phyloP scores from a whole-genome alignment of 2,113 vertebrate genomes.

The Synchiropus splendidus region DNA sequence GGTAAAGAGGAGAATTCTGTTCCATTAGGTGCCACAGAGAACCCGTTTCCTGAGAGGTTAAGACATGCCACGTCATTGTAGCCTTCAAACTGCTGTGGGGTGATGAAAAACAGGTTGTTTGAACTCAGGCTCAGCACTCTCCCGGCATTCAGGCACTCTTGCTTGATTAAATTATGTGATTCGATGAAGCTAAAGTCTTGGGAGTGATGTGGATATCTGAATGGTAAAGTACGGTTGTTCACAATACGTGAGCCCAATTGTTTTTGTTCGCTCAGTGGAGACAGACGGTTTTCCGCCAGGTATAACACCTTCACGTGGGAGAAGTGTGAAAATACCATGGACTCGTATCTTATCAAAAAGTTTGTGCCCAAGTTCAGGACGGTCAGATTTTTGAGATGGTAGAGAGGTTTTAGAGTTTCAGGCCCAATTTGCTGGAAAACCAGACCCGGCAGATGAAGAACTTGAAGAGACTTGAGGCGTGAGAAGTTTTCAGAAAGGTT shows the following conservation, averaged over 20 bases:
- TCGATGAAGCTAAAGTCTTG: too few species aligned
- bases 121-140: constrained; percentile 67
- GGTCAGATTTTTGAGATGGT: constrained; percentile 54
- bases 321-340: constrained; percentile 50
- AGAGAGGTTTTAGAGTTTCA: constrained; percentile 53
- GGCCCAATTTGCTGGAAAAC: constrained; percentile 65
- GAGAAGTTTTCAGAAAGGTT: constrained; percentile 58
- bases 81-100: constrained; percentile 54
- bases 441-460: constrained; percentile 59
- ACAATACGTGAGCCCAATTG: too few species aligned
- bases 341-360: constrained; percentile 67
- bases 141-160: constrained; percentile 60
- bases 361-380: constrained; percentile 64
- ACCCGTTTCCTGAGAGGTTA: constrained; percentile 72
- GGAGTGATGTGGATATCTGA: too few species aligned
- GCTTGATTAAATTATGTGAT: constrained; percentile 51
- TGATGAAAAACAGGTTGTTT: constrained; percentile 74
- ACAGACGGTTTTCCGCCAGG: constrained; percentile 72
- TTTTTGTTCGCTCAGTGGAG: constrained; percentile 27
- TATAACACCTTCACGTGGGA: constrained; percentile 55
- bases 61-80: constrained; percentile 66
- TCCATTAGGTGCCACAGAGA: constrained; percentile 53
- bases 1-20: constrained; percentile 56
- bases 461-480: constrained; percentile 46
- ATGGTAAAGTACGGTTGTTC: too few species aligned